Evolutionary conservation across 2,113 vertebrate species (phyloP).

Genomic region (Hippocampus abdominalis): DNA sequence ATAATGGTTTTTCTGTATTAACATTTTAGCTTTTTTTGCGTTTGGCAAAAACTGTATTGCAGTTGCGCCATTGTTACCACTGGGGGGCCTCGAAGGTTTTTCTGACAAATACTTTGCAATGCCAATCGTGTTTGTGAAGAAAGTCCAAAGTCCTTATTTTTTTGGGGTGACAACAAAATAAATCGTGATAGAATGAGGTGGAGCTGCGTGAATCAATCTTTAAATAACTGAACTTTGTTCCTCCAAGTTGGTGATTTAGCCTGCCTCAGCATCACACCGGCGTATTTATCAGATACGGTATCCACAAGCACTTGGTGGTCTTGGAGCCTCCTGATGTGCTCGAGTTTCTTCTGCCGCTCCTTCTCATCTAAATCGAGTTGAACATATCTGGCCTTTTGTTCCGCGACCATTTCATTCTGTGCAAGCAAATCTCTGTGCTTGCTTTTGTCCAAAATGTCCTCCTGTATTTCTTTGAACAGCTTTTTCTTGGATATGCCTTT

Average conservation of each 20-base stretch:
- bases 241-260: neutral
- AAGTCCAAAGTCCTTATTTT: neutral
- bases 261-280: neutral
- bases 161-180: neutral
- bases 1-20: too few relatives aligned
- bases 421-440: neutral
- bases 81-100: neutral
- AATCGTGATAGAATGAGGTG: neutral
- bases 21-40: neutral
- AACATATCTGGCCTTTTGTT: constrained; percentile 4
- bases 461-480: neutral
- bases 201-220: neutral
- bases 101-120: neutral
- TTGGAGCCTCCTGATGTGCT: neutral
- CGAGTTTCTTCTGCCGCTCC: neutral
- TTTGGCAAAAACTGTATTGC: neutral
- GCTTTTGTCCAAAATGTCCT: constrained; percentile 1
- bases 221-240: constrained; percentile 8
- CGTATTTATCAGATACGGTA: neutral
- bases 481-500: neutral
- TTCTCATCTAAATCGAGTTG: neutral
- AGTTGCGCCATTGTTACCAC: neutral
- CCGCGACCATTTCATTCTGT: neutral
- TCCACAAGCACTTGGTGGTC: neutral
- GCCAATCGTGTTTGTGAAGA: neutral